Evolutionary conservation across 2,888 invertebrate species (phyloP), one percentile per base, ranked within the genome.

Genomic region (Boloria euphrosyne): DNA sequence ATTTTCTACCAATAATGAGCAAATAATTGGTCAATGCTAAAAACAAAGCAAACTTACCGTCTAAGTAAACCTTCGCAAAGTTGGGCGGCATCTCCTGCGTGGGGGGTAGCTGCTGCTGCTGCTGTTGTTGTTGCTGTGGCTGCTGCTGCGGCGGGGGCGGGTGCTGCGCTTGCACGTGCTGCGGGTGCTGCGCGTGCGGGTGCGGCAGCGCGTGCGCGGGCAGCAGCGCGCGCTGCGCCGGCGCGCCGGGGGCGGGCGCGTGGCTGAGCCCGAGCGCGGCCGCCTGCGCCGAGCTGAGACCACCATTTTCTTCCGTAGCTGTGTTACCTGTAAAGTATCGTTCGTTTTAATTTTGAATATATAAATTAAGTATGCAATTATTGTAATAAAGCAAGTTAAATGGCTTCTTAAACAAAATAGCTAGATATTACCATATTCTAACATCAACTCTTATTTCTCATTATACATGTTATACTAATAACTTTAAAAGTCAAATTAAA

Each of bases 201-300:
- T 79, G 74, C 72, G 80, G 76, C 69, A 75, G 75, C 52, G 75
- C 66, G 70, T 71, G 76, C 73, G 81, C 82, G 67, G 85, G 85
- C 61, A 87, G 81, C 38, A 88, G 80, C 52, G 85, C 85, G 69
- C 84, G 84, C 67, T 76, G 76, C 51, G 76, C 78, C 31, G 83
- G 81, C 55, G 81, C 82, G 67, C 82, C 85, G 55, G 89, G 90
- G 68, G 85, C 86, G 43, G 87, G 76, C 73, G 85, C 88, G 80
- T 90, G 89, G 72, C 80, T 73, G 71, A 90, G 84, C 16, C 90
- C 90, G 51, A 90, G 80, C 70, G 89, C 88, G 73, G 91, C 89
- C 79, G 90, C 90, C 76, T 90, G 89, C 76, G 87, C 90, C 66
- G 89, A 83, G 72, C 84, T 86, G 68, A 89, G 82, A 5, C 88